Evolutionary conservation across 2,888 invertebrate genomes (phyloP), one percentile per base, ranked within the genome.

Genomic region (Matsumyia berberina): DNA sequence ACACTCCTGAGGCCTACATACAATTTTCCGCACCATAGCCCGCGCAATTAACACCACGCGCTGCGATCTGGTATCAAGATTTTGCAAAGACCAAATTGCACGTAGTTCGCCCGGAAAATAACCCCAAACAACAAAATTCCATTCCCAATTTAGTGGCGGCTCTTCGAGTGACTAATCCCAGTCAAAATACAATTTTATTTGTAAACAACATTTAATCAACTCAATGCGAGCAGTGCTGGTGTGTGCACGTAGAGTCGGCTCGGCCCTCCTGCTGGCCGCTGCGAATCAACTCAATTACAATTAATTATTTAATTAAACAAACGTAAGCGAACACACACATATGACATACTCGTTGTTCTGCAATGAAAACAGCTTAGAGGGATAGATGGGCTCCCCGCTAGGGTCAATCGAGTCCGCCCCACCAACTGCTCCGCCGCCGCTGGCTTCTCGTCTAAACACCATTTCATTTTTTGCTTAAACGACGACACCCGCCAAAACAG

Each of bases 231-330:
- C 17, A n/a, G 49, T 31, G 9, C 33, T 12, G 33, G 11, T 66
- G 39, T 53, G 37, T 72, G 64, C 51, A 24, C 24, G 24, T 24
- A 24, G 37, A 37, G 8, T 58, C 33, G 8, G 24, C n/a, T 35
- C 15, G 57, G 57, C 15, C 31, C 69, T 64, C 70, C 76, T 69
- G 57, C 64, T 81, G 69, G 17, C 8, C 29, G 37, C 51, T 76
- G 17, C 62, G 39, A 81, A 81, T 74, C 69, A 81, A 76, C 76
- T 58, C 70, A 70, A 81, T 81, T 81, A 81, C 57, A 64, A 76
- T 81, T 70, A 81, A 81, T 81, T 81, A 76, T 81, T 81, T 76
- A 70, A 81, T 81, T 76, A 76, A 81, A 55, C 57, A 42, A 60
- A 62, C 60, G 67, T 67, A 67, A 62, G 80, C 55, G 31, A 66